phyloP scores from a whole-genome alignment of 2,113 vertebrate species.

The Puntigrus tetrazona region DNA sequence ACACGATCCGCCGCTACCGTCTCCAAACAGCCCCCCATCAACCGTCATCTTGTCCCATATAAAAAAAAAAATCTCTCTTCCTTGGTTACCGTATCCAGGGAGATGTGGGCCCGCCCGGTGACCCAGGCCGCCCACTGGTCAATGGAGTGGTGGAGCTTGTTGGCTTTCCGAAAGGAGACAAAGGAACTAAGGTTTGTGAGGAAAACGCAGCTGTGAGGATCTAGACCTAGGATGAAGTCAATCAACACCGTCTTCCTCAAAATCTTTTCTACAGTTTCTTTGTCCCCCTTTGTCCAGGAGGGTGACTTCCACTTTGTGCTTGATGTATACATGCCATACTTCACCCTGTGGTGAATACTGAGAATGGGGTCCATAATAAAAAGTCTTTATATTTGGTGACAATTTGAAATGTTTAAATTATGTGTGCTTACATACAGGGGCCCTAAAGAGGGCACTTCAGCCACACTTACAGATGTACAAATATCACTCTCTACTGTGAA shows the following conservation, averaged over 20 bases:
- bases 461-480: not conserved
- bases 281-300: not conserved
- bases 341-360: not conserved
- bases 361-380: not conserved
- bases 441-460: not conserved
- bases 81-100: conserved; percentile 78
- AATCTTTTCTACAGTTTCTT: not conserved
- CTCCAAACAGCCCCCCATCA: conserved; percentile 36
- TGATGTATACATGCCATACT: not conserved
- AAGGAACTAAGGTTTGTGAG: conserved; percentile 84
- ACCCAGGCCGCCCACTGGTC: conserved; percentile 82
- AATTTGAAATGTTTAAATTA: not conserved
- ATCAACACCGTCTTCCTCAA: conserved; percentile 8
- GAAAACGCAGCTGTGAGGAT: conserved; percentile 25
- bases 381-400: not conserved
- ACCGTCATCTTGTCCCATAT: conserved; percentile 47
- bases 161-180: conserved; percentile 87
- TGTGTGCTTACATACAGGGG: not conserved
- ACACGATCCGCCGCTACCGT: conserved; percentile 31
- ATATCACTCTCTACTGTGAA: not conserved
- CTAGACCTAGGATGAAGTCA: conserved; percentile 9
- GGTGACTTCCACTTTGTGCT: not conserved
- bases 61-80: conserved; percentile 65
- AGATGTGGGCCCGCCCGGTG: conserved; percentile 84
- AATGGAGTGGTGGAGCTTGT: conserved; percentile 84